phyloP scores from a whole-genome alignment of 2,888 invertebrate species.

The Myopa testacea region DNA sequence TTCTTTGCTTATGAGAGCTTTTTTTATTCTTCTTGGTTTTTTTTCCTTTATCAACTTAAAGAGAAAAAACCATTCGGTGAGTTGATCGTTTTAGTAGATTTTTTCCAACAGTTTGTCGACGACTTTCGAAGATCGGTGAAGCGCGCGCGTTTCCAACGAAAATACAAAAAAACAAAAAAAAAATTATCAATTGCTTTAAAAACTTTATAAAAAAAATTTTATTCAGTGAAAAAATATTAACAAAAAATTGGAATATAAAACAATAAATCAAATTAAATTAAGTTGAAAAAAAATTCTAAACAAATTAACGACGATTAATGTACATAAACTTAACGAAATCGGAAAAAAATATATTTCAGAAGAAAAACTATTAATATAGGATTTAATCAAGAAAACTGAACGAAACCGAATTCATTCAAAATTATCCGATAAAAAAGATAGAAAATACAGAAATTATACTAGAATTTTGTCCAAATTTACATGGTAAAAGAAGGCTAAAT shows the following conservation, averaged over 20 bases:
- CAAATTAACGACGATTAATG: not conserved
- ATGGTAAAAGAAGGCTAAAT: not conserved
- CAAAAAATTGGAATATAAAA: constrained; percentile 30
- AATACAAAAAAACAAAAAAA: constrained; percentile 33
- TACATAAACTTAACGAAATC: no score
- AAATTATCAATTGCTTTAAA: constrained; percentile 41
- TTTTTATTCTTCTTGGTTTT: constrained; percentile 17
- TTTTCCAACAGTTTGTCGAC: constrained; percentile 59
- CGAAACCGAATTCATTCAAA: no score
- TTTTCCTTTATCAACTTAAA: constrained; percentile 37
- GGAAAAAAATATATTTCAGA: no score
- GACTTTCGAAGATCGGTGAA: constrained; percentile 59
- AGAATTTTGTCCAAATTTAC: not conserved
- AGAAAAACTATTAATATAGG: no score
- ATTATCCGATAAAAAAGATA: no score
- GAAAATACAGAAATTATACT: no score
- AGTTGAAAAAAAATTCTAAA: not conserved
- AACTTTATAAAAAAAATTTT: not conserved
- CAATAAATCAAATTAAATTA: not conserved
- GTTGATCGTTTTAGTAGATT: constrained; percentile 41
- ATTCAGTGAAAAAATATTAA: not conserved
- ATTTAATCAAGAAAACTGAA: no score
- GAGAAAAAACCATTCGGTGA: constrained; percentile 44
- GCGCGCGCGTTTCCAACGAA: constrained; percentile 47
- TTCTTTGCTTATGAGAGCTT: constrained; percentile 50